Base-by-base conservation (phyloP, 1,140 invertebrate species). In the Drosophila auraria region DNA sequence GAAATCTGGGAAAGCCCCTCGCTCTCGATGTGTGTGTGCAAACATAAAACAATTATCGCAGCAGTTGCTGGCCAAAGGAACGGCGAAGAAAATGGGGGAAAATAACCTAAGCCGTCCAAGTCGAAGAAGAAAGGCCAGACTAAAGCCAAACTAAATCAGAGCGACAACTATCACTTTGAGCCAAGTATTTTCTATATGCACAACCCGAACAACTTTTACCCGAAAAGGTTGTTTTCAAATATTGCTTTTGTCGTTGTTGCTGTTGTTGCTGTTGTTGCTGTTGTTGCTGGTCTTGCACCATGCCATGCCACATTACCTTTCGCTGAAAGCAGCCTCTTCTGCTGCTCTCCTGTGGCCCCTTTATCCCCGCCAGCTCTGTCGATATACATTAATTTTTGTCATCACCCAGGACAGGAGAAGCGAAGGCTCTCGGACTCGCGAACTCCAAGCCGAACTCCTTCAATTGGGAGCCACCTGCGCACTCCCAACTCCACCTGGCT, bases 161-260 rank as follows among this genome's bases (percentile, higher is more conserved):
- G 76, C 77, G 66, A 79, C 77, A 79, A 79, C 77, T 79, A 79
- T 79, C 77, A 79, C 77, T 79, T 79, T 79, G 66, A 79, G 56
- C 74, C 63, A 78, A 78, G 73, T 69, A 58, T 78, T 78, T 69
- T 77, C 47, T 51, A 77, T 79, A 78, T 79, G 76, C 68, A 69
- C 57, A 51, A 60, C 70, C 68, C 68, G 70, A 79, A 79, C 77
- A 79, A 79, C 77, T 79, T 79, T 79, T 79, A 79, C 77, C 66
- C 77, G 66, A 79, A 79, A 79, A 78, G 76, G 68, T 79, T 79
- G 76, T 79, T 79, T 79, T 79, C 76, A 79, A 78, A 78, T 78
- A 57, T 78, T 44, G 73, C 70, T 57, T 27, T 14, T 61, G 59
- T 33, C 36, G 11, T 14, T 47, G 58, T 60, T 68, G 58, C 5